Conservation (phyloP, 2,797 vertebrate genomes). For the Cirrhinus mrigala region DNA sequence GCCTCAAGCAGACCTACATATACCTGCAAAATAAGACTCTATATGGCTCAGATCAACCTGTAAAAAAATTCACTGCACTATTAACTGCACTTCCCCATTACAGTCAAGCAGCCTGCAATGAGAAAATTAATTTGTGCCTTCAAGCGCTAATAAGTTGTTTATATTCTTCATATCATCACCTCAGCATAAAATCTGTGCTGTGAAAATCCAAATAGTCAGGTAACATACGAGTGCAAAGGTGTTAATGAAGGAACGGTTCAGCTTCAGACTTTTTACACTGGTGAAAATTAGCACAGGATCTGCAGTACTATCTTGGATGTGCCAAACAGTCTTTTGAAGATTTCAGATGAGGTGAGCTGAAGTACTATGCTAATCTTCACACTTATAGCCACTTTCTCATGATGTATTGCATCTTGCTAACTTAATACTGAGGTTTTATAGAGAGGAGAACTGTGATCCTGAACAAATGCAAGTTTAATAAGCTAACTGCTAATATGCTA, state of each 20-base stretch:
- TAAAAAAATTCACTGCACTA: background rate
- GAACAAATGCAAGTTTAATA: background rate
- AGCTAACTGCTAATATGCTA: constrained; percentile 7
- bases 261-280: background rate
- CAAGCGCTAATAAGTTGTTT: constrained; percentile 47
- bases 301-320: background rate
- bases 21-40: background rate
- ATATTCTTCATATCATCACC: constrained; percentile 16
- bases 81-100: constrained; percentile 34
- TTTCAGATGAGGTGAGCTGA: background rate
- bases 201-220: constrained; percentile 12
- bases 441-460: background rate
- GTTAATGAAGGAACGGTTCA: background rate
- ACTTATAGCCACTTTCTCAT: background rate
- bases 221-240: background rate
- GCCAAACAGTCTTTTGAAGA: background rate
- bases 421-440: background rate
- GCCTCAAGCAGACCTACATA: background rate
- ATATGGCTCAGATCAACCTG: background rate
- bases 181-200: constrained; percentile 24
- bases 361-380: background rate
- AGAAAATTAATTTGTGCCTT: constrained; percentile 48
- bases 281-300: background rate
- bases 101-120: constrained; percentile 42
- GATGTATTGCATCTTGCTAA: background rate